Evolutionary conservation across 2,113 vertebrate species (phyloP).

Genomic region (Peromyscus californicus): DNA sequence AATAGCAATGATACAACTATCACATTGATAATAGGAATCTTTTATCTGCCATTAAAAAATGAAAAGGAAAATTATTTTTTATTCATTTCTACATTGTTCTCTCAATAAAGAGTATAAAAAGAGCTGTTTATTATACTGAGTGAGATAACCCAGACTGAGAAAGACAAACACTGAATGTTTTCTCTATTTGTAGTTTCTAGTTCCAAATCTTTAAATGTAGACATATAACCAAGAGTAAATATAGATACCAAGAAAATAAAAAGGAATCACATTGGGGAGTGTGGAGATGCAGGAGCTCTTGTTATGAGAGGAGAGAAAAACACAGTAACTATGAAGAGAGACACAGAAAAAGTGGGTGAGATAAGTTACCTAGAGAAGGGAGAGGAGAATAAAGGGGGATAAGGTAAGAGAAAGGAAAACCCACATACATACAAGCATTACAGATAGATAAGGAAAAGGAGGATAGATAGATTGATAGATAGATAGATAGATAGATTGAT

Average conservation of each 20-base stretch:
- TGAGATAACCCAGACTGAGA: background rate
- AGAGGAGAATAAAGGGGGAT: background rate
- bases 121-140: background rate
- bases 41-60: background rate
- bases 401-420: background rate
- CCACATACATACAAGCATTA: background rate
- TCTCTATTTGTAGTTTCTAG: background rate
- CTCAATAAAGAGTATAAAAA: background rate
- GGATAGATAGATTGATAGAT: background rate
- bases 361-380: background rate
- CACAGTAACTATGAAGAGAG: background rate
- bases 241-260: background rate
- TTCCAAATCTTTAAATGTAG: background rate
- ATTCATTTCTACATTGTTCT: background rate
- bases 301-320: background rate
- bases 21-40: background rate
- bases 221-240: background rate
- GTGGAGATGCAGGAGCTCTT: background rate
- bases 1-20: background rate
- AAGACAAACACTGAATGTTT: background rate
- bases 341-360: background rate
- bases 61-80: background rate
- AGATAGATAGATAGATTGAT: background rate
- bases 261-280: background rate
- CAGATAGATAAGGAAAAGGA: background rate